Base-by-base conservation (phyloP, 2,888 invertebrate genomes). In the Suillia variegata region DNA sequence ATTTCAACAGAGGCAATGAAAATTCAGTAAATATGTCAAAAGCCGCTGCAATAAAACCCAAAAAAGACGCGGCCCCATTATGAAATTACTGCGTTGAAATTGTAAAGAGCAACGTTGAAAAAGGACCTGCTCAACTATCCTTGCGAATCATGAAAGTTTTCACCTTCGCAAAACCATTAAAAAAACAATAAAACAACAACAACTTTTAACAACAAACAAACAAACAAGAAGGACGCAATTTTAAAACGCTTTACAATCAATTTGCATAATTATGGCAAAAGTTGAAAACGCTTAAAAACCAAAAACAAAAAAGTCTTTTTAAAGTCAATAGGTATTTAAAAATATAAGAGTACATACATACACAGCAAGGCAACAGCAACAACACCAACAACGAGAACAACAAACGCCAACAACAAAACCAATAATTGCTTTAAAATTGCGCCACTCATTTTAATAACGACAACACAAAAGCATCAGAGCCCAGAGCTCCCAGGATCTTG, bases 381-480 rank as follows among this genome's bases (percentile, higher is more conserved):
- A 66, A 63, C 59, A 64, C 66, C 66, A 66, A 62, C 65, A 68
- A 63, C 62, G 60, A 65, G 31, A 54, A 21, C 56, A 63, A 62
- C 48, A 50, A 42, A 64, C 62, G 47, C n/a, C n/a, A n/a, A n/a
- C 64, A 63, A 63, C 65, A 67, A 69, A 59, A 58, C 60, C 65
- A 60, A 69, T 76, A 74, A 75, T 75, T 75, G 71, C 70, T 74
- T 73, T 68, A 72, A 75, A 75, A 75, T 73, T 70, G 73, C 76
- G 61, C 73, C 72, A 75, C 73, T 75, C 74, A 70, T 71, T 73
- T 76, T 71, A 75, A 75, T 70, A 73, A 73, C 67, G 55, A 60
- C 31, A 38, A 20, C 54, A 65, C 53, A 68, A 65, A 54, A 45
- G 62, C 47, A 56, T 58, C 53, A 62, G 52, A 59, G 58, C 67